Base-by-base conservation (phyloP, 1,140 invertebrate species). In the Geopemphigus sp. region DNA sequence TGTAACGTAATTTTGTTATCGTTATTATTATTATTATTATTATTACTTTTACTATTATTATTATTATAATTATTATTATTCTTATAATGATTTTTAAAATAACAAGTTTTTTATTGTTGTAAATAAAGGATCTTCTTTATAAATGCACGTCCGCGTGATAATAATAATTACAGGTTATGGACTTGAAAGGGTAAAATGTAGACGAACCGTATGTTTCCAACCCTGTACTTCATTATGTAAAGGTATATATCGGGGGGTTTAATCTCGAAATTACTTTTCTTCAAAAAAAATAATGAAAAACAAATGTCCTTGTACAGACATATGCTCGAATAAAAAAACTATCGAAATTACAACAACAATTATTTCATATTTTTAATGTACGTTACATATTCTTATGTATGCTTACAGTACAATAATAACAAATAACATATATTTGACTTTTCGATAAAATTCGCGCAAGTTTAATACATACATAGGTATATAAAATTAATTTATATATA, bases 101-200 rank as follows among this genome's bases (percentile, higher is more conserved):
- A 54, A 32, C 17, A 19, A 29, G 24, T 29, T 66, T 53, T 72
- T 22, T 29, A n/a, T 10, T n/a, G 17, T 54, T 50, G 15, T 50
- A 26, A 68, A 54, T 53, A 72, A 54, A 54, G 24, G 17, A 53
- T 29, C 11, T 29, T 29, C 19, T 54, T 72, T 70, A 54, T 54
- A 29, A 29, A 72, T 54, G 2, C 5, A n/a, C 15, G 68, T 72
- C 24, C 24, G 19, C 0, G 39, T 61, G 74, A 61, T 78, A 59
- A 57, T 3, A 17, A 78, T 78, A 78, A 78, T 63, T 78, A 78
- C 24, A 63, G 57, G 57, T 45, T 78, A 78, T 63, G 45, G 8
- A 63, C 57, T 45, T 47, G 56, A 19, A 61, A 76, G 22, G 56
- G 39, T 61, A 54, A 72, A 72, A 32, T 72, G 8, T 54, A 32